These are phyloP conservation scores for Streptopelia turtur DNA, from an alignment of 2,797 vertebrate species.

Conservation along the genomic window DNA sequence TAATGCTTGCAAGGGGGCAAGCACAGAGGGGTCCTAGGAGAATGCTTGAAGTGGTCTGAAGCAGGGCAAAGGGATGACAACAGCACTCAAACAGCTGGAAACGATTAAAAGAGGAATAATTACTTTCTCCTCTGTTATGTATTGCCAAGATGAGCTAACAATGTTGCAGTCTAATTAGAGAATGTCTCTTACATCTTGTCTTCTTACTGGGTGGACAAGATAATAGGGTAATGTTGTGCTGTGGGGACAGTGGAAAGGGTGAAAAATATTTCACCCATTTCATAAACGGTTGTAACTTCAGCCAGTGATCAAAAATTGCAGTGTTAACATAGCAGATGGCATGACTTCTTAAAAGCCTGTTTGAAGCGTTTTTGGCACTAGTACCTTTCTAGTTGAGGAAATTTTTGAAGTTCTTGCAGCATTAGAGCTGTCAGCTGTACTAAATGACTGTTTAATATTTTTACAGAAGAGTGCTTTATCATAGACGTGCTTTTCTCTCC, in stretches of 20 bases:
- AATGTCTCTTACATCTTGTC: background rate
- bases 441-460: slow-evolving; percentile 30
- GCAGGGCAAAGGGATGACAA: background rate
- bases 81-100: background rate
- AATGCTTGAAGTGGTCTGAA: background rate
- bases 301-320: background rate
- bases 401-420: background rate
- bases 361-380: slow-evolving; percentile 5
- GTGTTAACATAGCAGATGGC: background rate
- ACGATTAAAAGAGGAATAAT: background rate
- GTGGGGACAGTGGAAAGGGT: background rate
- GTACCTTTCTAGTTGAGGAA: background rate
- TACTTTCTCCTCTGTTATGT: background rate
- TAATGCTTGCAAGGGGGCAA: background rate
- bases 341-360: background rate
- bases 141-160: background rate
- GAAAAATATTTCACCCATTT: background rate
- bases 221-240: background rate
- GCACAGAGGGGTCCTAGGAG: background rate
- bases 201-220: background rate
- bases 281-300: background rate
- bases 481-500: background rate
- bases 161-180: background rate
- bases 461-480: background rate
- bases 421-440: slow-evolving; percentile 4